These are phyloP conservation scores for Psammodynastes pulverulentus DNA, from an alignment of 2,113 vertebrate genomes.

Conservation along the genomic window DNA sequence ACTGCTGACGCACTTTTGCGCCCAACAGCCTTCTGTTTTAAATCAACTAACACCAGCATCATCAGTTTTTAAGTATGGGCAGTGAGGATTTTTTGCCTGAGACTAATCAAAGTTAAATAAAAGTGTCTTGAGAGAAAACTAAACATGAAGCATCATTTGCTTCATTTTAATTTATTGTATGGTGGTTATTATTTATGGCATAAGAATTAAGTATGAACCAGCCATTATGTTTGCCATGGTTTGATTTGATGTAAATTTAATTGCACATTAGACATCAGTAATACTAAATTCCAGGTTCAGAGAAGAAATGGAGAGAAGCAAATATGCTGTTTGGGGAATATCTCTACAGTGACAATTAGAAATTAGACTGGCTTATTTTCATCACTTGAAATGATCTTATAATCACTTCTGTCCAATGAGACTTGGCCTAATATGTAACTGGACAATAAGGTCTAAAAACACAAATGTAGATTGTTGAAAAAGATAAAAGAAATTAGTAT, in stretches of 20 bases:
- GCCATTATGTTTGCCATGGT: neutral
- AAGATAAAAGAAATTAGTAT: neutral
- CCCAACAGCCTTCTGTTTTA: conserved; percentile 1
- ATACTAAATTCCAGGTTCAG: neutral
- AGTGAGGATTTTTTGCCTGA: neutral
- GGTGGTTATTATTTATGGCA: neutral
- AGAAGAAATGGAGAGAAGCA: neutral
- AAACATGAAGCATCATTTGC: neutral
- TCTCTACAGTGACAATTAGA: neutral
- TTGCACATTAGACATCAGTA: neutral
- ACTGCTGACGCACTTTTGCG: neutral
- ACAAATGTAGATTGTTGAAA: neutral
- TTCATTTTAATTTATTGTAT: neutral
- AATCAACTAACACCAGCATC: conserved; percentile 26
- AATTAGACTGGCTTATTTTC: neutral
- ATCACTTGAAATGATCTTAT: neutral
- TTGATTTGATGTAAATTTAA: neutral
- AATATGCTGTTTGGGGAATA: neutral
- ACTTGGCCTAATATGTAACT: neutral
- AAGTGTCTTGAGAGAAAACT: neutral
- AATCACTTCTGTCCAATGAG: neutral
- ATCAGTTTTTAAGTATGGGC: neutral
- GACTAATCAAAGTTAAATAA: neutral
- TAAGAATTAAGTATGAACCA: neutral
- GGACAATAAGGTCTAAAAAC: neutral